Evolutionary conservation across 2,888 invertebrate genomes (phyloP).

Genomic region (Xestoiulus laeticollis): DNA sequence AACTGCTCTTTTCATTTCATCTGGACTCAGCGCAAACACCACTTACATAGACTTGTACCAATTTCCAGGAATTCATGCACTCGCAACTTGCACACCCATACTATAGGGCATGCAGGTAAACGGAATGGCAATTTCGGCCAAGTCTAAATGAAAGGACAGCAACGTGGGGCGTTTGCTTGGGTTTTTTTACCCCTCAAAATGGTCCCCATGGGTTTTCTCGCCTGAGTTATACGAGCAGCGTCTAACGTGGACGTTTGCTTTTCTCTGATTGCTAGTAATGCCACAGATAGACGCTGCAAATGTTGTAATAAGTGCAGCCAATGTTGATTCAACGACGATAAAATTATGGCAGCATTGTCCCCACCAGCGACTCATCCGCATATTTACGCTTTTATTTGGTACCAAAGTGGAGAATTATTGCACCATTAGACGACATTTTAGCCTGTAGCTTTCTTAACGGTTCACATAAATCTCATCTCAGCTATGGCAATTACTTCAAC

Average conservation of each 20-base stretch:
- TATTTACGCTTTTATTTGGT: conserved; percentile 32
- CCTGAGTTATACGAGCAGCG: conserved; percentile 39
- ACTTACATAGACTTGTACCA: conserved; percentile 12
- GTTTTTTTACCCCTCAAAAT: conserved; percentile 16
- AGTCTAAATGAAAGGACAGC: not conserved
- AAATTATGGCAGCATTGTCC: conserved; percentile 31
- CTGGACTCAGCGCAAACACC: not conserved
- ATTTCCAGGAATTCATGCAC: conserved; percentile 28
- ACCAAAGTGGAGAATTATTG: not conserved
- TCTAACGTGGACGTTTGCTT: conserved; percentile 46
- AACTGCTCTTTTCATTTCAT: conserved; percentile 43
- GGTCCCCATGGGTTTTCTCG: conserved; percentile 44
- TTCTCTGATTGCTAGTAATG: conserved; percentile 49
- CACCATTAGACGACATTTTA: conserved; percentile 8
- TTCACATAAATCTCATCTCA: conserved; percentile 4
- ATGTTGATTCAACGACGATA: conserved; percentile 47
- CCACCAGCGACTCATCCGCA: conserved; percentile 1
- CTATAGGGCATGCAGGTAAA: conserved; percentile 9
- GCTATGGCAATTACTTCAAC: not conserved
- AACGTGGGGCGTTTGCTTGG: not conserved
- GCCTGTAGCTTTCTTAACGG: not conserved
- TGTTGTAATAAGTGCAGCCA: conserved; percentile 32
- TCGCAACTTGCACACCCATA: not conserved
- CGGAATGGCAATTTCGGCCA: not conserved
- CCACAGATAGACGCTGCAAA: conserved; percentile 31